phyloP scores from a whole-genome alignment of 2,797 vertebrate species.

The Channa striata region DNA sequence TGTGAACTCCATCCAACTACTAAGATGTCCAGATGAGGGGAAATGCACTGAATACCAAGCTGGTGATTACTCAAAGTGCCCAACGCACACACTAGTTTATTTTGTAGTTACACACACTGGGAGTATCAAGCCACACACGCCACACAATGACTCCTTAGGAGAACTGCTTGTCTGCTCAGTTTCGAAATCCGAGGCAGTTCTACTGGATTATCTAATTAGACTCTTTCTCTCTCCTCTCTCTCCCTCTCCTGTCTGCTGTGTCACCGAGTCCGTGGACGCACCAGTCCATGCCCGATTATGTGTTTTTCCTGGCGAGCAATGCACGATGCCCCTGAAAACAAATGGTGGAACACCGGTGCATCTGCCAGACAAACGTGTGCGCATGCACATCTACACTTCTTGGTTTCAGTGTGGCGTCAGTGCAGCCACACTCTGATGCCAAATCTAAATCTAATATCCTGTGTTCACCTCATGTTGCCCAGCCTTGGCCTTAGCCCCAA shows the following conservation, averaged over 20 bases:
- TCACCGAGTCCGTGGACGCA: constrained; percentile 40
- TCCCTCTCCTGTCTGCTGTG: constrained; percentile 35
- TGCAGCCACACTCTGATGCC: constrained; percentile 69
- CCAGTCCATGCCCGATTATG: constrained; percentile 43
- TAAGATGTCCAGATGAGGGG: constrained; percentile 40
- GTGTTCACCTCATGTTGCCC: constrained; percentile 72
- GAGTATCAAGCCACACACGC: constrained; percentile 3
- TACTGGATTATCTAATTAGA: constrained; percentile 59
- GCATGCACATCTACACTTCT: constrained; percentile 59
- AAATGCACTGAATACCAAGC: constrained; percentile 28
- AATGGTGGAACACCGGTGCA: constrained; percentile 54
- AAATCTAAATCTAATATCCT: constrained; percentile 82
- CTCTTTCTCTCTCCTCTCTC: constrained; percentile 5
- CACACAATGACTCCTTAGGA: constrained; percentile 11
- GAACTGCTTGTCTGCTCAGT: constrained; percentile 14
- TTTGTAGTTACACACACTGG: constrained; percentile 7
- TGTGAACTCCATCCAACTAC: constrained; percentile 57
- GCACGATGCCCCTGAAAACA: constrained; percentile 64
- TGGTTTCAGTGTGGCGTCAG: constrained; percentile 80
- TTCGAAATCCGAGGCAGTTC: constrained; percentile 32
- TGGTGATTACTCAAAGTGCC: constrained; percentile 27
- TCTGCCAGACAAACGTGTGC: constrained; percentile 54
- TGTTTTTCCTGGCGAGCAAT: constrained; percentile 61
- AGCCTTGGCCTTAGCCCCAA: constrained; percentile 61
- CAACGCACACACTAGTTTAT: constrained; percentile 2